phyloP scores from a whole-genome alignment of 2,888 invertebrate species.

The Hymenopus coronatus region DNA sequence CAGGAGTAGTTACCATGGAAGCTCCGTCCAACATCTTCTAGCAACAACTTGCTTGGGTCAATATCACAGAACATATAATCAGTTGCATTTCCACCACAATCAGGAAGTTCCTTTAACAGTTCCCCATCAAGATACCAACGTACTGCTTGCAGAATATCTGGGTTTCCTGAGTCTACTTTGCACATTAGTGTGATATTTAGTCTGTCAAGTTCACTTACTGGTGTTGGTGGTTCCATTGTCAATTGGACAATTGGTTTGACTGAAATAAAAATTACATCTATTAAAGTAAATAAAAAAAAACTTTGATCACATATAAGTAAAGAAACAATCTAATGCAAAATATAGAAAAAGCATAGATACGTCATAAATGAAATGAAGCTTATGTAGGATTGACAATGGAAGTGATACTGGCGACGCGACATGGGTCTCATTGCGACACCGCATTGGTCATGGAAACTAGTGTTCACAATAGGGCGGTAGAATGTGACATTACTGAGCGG shows the following conservation, averaged over 20 bases:
- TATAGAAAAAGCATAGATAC: too few relatives aligned
- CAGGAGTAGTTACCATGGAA: constrained; percentile 95
- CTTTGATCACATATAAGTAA: too few relatives aligned
- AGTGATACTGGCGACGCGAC: too few relatives aligned
- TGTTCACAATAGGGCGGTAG: too few relatives aligned
- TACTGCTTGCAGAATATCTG: constrained; percentile 67
- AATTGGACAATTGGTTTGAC: constrained; percentile 77
- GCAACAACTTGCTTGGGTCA: constrained; percentile 79
- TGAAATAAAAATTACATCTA: constrained; percentile 43
- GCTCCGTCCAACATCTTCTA: constrained; percentile 80
- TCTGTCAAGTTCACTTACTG: constrained; percentile 74
- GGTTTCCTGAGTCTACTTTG: constrained; percentile 77
- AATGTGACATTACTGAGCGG: too few relatives aligned
- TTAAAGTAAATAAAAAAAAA: too few relatives aligned
- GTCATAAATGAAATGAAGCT: too few relatives aligned
- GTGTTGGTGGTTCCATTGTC: constrained; percentile 70
- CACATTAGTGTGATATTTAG: constrained; percentile 80
- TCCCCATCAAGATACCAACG: constrained; percentile 85
- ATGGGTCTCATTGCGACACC: too few relatives aligned
- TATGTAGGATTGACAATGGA: too few relatives aligned
- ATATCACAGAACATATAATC: constrained; percentile 69
- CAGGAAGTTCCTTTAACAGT: constrained; percentile 78
- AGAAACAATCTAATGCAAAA: too few relatives aligned
- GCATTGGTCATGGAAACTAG: too few relatives aligned
- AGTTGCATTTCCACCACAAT: constrained; percentile 55